Evolutionary conservation across 2,888 invertebrate species (phyloP), one percentile per base, ranked within the genome.

Genomic region (Trissonchulus sp.): DNA sequence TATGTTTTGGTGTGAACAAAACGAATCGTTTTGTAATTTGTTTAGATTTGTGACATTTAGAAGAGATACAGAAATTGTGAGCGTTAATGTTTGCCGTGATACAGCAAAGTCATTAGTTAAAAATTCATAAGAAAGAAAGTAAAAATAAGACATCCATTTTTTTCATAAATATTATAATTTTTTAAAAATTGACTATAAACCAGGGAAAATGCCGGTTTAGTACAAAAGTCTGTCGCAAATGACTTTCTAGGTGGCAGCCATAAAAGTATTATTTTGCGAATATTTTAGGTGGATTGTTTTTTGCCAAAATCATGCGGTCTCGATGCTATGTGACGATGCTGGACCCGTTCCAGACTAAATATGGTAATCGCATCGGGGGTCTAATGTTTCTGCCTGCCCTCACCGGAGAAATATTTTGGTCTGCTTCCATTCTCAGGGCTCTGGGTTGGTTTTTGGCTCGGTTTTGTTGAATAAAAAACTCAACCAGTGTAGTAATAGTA

Each of bases 301-400:
- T 98, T 87, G 98, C 98, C 80, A 94, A 94, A 87, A 93, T 93
- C 83, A 98, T 99, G 98, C 89, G 98, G 80, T 90, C 92, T 85
- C 93, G 96, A 87, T 97, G 97, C 78, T 98, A 98, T 88, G 92
- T 98, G 79, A 98, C 98, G 48, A 98, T 98, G 98, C 86, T 98
- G 87, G 98, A 98, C 87, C 98, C 98, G 1, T 90, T 98, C 82
- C 95, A 98, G 88, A 93, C 94, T 85, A 91, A 92, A 76, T 97
- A 97, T 85, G 98, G 98, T 33, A 93, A 94, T 86, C 90, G 97
- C 79, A 97, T 98, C 94, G 98, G 98, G 34, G 97, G 97, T 0
- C 87, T 98, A 78, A 89, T 98, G 79, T 98, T 96, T 86, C 87
- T 98, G 81, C 98, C 98, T 1, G 97, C 98, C 0, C 90, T 99